phyloP scores from a whole-genome alignment of 2,888 invertebrate species.

The Chironomus tentans region DNA sequence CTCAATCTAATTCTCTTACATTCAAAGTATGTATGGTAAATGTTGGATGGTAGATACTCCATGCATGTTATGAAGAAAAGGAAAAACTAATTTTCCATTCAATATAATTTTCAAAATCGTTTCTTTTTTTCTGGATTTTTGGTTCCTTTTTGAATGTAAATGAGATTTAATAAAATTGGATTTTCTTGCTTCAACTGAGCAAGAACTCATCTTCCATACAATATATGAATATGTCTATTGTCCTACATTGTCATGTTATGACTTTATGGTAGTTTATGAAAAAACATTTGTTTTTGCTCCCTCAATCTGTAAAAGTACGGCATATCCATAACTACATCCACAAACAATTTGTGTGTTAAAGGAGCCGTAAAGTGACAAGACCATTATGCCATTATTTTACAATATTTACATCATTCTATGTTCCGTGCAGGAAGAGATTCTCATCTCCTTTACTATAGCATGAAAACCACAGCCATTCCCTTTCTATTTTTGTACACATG shows the following conservation, averaged over 20 bases:
- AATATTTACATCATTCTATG: not conserved
- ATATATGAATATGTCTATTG: too few species aligned
- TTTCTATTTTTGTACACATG: not conserved
- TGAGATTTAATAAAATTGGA: not conserved
- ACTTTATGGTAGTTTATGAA: too few species aligned
- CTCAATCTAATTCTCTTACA: slow-evolving; percentile 10
- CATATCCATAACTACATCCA: too few species aligned
- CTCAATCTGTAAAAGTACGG: too few species aligned
- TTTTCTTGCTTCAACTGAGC: not conserved
- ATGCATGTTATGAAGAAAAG: not conserved
- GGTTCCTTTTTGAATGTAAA: not conserved
- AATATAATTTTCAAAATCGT: slow-evolving; percentile 19
- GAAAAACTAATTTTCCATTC: slow-evolving; percentile 26
- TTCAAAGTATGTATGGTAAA: too few species aligned
- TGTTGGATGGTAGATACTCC: not conserved
- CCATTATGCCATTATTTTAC: slow-evolving; percentile 22
- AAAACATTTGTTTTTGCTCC: too few species aligned
- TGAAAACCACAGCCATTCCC: not conserved
- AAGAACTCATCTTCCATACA: too few species aligned
- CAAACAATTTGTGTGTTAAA: not conserved
- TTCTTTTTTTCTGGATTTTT: not conserved
- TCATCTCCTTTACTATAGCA: too few species aligned
- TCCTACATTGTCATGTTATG: too few species aligned
- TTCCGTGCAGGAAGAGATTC: too few species aligned
- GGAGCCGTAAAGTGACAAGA: slow-evolving; percentile 18